Conservation (phyloP, 2,113 vertebrate genomes). For the Pygoscelis antarcticus region DNA sequence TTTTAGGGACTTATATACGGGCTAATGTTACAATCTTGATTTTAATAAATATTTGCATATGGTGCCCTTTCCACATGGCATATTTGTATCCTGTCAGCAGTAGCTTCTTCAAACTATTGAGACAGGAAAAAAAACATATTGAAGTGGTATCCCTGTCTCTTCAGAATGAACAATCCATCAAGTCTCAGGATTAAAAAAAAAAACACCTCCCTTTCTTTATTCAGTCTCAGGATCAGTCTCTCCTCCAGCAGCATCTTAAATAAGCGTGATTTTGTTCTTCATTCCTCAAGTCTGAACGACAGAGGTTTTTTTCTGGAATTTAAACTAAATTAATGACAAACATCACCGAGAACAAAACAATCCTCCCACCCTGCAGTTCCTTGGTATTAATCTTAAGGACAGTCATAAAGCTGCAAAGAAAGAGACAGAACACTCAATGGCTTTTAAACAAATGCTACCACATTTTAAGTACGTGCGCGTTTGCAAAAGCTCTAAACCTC, state of each 20-base stretch:
- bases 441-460: conserved; percentile 48
- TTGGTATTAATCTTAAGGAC: not conserved
- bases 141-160: not conserved
- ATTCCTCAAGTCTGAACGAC: not conserved
- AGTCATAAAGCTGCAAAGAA: not conserved
- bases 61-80: not conserved
- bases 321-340: not conserved
- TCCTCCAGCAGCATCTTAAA: not conserved
- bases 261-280: not conserved
- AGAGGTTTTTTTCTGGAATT: not conserved
- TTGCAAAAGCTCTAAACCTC: conserved; percentile 29
- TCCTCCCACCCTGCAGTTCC: not conserved
- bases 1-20: not conserved
- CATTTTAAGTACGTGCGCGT: conserved; percentile 1
- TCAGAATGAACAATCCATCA: not conserved
- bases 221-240: not conserved
- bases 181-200: not conserved
- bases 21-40: not conserved
- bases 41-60: not conserved
- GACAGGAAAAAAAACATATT: not conserved
- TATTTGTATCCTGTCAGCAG: not conserved
- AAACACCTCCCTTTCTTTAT: not conserved
- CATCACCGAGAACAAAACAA: not conserved
- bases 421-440: not conserved
- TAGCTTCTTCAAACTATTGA: not conserved